These are phyloP conservation scores for Lycorma delicatula DNA, from an alignment of 1,140 invertebrate species.

Conservation along the genomic window DNA sequence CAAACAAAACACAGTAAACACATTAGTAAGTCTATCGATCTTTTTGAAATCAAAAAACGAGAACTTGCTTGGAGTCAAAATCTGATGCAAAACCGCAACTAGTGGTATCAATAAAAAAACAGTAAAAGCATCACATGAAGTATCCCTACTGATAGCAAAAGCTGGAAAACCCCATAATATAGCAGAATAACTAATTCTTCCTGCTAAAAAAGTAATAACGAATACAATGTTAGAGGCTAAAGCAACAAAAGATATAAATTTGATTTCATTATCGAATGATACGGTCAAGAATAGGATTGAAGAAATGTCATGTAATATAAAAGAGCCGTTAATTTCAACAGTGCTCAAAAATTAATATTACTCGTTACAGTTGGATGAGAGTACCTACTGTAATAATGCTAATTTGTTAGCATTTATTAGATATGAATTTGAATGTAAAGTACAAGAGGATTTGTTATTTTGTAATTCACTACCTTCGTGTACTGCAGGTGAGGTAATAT, in stretches of 20 bases:
- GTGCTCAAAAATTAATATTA: conserved; percentile 24
- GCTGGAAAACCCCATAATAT: conserved; percentile 35
- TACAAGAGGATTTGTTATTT: no score
- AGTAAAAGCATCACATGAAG: conserved; percentile 29
- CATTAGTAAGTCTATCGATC: not conserved
- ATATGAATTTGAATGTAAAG: no score
- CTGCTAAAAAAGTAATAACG: conserved; percentile 31
- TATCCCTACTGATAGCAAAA: conserved; percentile 31
- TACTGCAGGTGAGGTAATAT: no score
- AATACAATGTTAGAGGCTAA: conserved; percentile 32
- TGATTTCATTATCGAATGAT: conserved; percentile 30
- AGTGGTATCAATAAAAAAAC: conserved; percentile 22
- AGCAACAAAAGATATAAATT: conserved; percentile 27
- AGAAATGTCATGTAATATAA: conserved; percentile 28
- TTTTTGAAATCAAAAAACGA: conserved; percentile 7
- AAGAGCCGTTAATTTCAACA: conserved; percentile 27
- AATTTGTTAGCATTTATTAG: conserved; percentile 26
- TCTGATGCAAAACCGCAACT: not conserved
- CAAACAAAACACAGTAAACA: conserved; percentile 1
- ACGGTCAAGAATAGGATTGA: conserved; percentile 29
- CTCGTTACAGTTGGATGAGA: conserved; percentile 31
- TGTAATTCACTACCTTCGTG: no score
- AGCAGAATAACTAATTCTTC: conserved; percentile 35
- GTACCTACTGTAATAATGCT: conserved; percentile 27
- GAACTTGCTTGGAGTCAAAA: conserved; percentile 9